These are phyloP conservation scores for Cotesia congregata DNA, from an alignment of 2,888 invertebrate species.

Conservation along the genomic window DNA sequence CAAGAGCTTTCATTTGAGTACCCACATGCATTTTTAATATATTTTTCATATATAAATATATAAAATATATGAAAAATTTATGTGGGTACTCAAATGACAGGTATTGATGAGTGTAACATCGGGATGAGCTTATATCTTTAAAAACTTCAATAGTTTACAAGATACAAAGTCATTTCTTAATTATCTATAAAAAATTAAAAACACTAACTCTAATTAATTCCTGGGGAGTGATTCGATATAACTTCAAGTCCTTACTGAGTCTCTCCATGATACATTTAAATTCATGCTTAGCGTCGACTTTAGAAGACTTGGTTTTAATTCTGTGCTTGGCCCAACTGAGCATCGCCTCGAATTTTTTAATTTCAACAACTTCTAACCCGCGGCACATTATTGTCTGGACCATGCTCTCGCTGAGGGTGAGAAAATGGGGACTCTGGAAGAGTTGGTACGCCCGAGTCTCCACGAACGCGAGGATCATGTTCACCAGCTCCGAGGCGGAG, in stretches of 20 bases:
- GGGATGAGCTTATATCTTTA: too few species aligned
- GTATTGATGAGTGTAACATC: too few species aligned
- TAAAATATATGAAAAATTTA: too few species aligned
- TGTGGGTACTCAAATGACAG: too few species aligned
- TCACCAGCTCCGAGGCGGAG: constrained; percentile 92
- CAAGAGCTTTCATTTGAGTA: too few species aligned
- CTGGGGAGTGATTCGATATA: constrained; percentile 92
- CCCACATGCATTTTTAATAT: too few species aligned
- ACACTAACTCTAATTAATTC: constrained; percentile 85
- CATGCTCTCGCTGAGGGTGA: constrained; percentile 93
- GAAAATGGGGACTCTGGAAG: constrained; percentile 87
- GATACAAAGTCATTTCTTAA: too few species aligned
- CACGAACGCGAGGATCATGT: constrained; percentile 93
- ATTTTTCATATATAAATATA: too few species aligned
- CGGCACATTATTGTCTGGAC: constrained; percentile 94
- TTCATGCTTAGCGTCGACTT: constrained; percentile 88
- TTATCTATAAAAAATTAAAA: background rate
- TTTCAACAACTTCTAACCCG: constrained; percentile 90
- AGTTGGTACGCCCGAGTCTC: constrained; percentile 89
- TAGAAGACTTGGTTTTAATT: constrained; percentile 77
- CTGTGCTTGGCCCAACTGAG: constrained; percentile 90
- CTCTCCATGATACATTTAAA: constrained; percentile 95
- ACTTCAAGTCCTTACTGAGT: constrained; percentile 87
- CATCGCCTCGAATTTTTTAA: constrained; percentile 94
- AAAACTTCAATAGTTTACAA: too few species aligned